phyloP scores from a whole-genome alignment of 2,113 vertebrate species.

The Sander vitreus region DNA sequence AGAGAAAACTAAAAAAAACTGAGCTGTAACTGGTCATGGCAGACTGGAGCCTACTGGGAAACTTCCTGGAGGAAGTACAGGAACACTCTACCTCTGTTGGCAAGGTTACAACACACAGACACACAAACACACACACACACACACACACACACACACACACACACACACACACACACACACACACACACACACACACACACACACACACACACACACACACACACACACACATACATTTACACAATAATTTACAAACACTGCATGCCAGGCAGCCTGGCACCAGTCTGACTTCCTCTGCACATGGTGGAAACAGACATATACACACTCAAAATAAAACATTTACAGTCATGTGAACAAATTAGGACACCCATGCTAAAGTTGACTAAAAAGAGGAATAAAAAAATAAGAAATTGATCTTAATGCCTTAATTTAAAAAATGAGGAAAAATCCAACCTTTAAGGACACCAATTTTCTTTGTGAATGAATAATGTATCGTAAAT shows the following conservation, averaged over 20 bases:
- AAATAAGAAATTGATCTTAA: no score
- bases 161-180: not conserved
- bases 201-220: conserved; percentile 9
- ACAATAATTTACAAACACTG: not conserved
- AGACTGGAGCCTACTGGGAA: conserved; percentile 96
- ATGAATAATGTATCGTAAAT: no score
- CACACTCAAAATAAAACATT: conserved; percentile 35
- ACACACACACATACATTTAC: not conserved
- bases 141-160: conserved; percentile 16
- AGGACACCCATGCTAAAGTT: no score
- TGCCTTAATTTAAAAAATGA: no score
- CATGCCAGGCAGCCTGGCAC: not conserved
- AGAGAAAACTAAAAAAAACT: not conserved
- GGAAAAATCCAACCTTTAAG: no score
- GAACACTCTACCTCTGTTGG: conserved; percentile 97
- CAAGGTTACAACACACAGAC: conserved; percentile 76
- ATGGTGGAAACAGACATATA: conserved; percentile 8
- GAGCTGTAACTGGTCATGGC: conserved; percentile 86
- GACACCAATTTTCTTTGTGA: no score
- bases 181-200: not conserved
- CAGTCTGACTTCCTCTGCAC: conserved; percentile 1
- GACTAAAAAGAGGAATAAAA: no score
- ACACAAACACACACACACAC: conserved; percentile 19
- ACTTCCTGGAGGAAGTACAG: conserved; percentile 97
- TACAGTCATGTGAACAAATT: no score